Evolutionary conservation across 2,113 vertebrate species (phyloP).

Genomic region (Archilochus colubris): DNA sequence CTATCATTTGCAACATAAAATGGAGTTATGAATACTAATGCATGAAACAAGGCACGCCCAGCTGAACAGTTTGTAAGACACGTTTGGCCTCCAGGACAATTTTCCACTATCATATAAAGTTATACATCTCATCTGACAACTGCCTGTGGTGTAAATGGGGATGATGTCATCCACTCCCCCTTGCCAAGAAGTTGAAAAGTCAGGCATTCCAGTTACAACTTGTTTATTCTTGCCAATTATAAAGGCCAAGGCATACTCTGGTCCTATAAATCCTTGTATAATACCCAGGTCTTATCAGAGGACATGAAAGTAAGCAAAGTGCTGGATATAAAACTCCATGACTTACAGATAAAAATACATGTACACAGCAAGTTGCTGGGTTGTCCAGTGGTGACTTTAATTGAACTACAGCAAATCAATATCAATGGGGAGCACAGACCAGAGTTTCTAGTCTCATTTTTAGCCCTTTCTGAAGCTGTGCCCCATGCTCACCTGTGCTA

Average conservation of each 20-base stretch:
- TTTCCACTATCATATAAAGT: neutral
- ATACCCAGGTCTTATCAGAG: neutral
- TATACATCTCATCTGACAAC: neutral
- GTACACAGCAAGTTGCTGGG: neutral
- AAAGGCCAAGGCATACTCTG: neutral
- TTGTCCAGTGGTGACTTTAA: neutral
- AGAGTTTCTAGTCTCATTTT: neutral
- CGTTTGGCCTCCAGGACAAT: slow-evolving; percentile 2
- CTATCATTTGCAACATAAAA: neutral
- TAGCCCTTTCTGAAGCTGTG: neutral
- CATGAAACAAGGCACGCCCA: neutral
- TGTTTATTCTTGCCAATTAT: neutral
- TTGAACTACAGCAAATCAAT: neutral
- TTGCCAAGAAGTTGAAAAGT: slow-evolving; percentile 23
- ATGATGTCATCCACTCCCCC: slow-evolving; percentile 13
- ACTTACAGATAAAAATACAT: neutral
- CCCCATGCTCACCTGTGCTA: neutral
- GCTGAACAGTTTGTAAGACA: slow-evolving; percentile 2
- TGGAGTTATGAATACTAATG: neutral
- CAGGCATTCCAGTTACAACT: slow-evolving; percentile 17
- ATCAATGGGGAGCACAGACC: neutral
- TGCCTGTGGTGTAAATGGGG: neutral
- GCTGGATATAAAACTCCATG: neutral
- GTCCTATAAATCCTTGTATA: neutral
- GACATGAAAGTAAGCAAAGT: slow-evolving; percentile 18